Evolutionary conservation across 2,888 invertebrate genomes (phyloP).

Genomic region (Protodeltote pygarga): DNA sequence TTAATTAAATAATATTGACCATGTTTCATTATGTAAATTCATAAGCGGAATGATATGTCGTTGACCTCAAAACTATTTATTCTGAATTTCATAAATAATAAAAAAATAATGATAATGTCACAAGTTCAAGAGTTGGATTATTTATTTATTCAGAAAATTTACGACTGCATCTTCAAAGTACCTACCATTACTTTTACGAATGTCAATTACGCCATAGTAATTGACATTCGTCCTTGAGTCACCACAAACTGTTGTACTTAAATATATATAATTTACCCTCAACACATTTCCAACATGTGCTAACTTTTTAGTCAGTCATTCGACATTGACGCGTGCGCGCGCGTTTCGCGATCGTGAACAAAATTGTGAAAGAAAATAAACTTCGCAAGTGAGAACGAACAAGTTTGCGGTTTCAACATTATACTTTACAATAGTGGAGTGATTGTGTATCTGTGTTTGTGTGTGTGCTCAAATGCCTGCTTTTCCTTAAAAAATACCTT

Average conservation of each 20-base stretch:
- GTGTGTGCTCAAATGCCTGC: too few species aligned
- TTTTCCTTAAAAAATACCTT: too few species aligned
- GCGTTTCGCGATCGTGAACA: constrained; percentile 15
- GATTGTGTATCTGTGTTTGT: background rate
- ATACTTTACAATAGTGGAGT: constrained; percentile 13
- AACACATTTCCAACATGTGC: constrained; percentile 7
- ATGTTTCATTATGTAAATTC: too few species aligned
- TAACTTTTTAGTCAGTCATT: constrained; percentile 36
- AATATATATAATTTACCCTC: constrained; percentile 17
- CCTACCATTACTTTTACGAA: too few species aligned
- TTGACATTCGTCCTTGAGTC: constrained; percentile 9
- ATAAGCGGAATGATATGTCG: too few species aligned
- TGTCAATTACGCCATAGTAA: constrained; percentile 3
- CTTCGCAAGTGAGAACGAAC: background rate
- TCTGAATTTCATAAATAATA: too few species aligned
- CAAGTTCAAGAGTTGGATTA: too few species aligned
- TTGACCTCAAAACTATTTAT: too few species aligned
- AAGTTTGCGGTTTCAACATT: background rate
- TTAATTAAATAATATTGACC: too few species aligned
- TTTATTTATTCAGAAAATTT: too few species aligned
- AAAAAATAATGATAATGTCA: too few species aligned
- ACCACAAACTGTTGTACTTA: constrained; percentile 9
- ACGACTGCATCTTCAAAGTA: too few species aligned
- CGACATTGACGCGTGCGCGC: constrained; percentile 23
- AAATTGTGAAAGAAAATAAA: constrained; percentile 19